Base-by-base conservation (phyloP, 2,113 vertebrate species). In the Mormyrus iriodes region DNA sequence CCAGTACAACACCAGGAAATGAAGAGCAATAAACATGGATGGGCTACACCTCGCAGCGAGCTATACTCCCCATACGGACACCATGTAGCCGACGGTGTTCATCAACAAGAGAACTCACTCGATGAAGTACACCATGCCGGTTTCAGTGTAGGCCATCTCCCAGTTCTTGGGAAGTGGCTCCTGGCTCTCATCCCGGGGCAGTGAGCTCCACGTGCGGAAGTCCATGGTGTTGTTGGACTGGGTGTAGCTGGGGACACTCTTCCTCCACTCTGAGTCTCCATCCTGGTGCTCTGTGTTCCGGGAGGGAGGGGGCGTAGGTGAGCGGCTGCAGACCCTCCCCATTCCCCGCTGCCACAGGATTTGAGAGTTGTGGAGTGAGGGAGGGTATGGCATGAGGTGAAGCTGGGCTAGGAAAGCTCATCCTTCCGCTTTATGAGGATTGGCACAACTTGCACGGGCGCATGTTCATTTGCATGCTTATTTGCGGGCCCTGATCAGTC, bases 81-180 rank as follows among this genome's bases (percentile, higher is more conserved):
- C 65, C 3, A 13, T 35, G 27, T 19, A 39, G 35, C 69, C 4
- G 5, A 35, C 42, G 5, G 44, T 61, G 31, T 21, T n/a, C 24
- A 9, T 48, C 39, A 44, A 2, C 58, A 90, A 12, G 5, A 24
- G 44, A 88, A 96, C 98, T 99, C 93, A 99, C 98, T 99, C 98
- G 8, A 99, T 99, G 94, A 99, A 99, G 94, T 99, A 99, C 93
- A 99, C 97, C 98, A 99, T 98, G 91, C 98, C 98, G 0, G 97
- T 96, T 91, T 99, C 98, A 0, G 98, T 99, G 95, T 99, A 99
- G 93, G 98, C 98, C 98, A 98, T 99, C 93, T 99, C 98, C 98
- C 98, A 99, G 95, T 97, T 99, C 93, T 96, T 96, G 61, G 98
- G 98, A 89, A 99, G 92, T 0, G 98, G 96, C 87, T 99, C 98